These are phyloP conservation scores for Aythya baeri DNA, from an alignment of 2,113 vertebrate genomes.

Conservation along the genomic window DNA sequence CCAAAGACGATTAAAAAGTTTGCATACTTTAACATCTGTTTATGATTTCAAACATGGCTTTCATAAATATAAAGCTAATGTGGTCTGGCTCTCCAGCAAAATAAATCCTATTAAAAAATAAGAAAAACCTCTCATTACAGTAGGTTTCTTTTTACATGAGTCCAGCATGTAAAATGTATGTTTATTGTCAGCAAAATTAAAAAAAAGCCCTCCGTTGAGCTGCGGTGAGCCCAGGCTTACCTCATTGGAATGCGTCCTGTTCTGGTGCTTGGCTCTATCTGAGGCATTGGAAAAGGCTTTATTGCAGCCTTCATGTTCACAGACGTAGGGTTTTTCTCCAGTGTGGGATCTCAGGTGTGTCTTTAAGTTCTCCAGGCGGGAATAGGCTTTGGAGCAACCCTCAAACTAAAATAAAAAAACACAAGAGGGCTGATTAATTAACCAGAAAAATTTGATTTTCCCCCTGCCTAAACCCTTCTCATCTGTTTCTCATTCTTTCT, in stretches of 20 bases:
- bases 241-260: conserved; percentile 98
- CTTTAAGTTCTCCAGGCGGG: conserved; percentile 98
- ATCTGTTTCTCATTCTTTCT: conserved; percentile 68
- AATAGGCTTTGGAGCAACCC: conserved; percentile 96
- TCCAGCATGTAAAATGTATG: conserved; percentile 50
- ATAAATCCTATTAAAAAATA: conserved; percentile 67
- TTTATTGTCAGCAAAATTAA: conserved; percentile 66
- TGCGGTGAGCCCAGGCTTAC: conserved; percentile 70
- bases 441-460: conserved; percentile 53
- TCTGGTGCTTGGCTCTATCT: conserved; percentile 98
- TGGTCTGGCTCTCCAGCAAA: conserved; percentile 49
- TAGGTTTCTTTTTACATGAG: conserved; percentile 53
- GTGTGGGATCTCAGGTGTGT: conserved; percentile 98
- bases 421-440: conserved; percentile 64
- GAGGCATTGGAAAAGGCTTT: conserved; percentile 99
- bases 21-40: conserved; percentile 65
- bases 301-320: conserved; percentile 97
- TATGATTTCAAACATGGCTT: conserved; percentile 54
- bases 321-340: conserved; percentile 97
- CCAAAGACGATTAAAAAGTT: conserved; percentile 39
- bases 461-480: conserved; percentile 48
- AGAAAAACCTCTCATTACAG: conserved; percentile 48
- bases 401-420: conserved; percentile 87
- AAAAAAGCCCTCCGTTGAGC: background rate
- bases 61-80: conserved; percentile 56